These are phyloP conservation scores for Lutra lutra DNA, from an alignment of 2,797 vertebrate genomes.

Conservation along the genomic window DNA sequence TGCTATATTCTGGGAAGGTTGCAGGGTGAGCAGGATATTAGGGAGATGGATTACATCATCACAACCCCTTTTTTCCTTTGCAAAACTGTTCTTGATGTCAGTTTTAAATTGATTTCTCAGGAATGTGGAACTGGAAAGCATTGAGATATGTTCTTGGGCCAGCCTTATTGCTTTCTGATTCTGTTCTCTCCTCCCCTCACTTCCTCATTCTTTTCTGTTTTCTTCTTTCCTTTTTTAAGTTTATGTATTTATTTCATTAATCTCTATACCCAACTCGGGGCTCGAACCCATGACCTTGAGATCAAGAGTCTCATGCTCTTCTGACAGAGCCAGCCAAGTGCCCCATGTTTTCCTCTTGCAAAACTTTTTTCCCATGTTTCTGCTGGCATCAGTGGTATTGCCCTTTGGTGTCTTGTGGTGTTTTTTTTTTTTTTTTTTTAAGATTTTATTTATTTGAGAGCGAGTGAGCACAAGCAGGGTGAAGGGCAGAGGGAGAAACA, in stretches of 20 bases:
- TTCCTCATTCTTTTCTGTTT: background rate
- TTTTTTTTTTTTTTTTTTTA: background rate
- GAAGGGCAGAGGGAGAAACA: background rate
- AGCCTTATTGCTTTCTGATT: background rate
- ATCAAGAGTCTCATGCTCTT: background rate
- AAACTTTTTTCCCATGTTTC: background rate
- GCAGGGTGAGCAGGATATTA: background rate
- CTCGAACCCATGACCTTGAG: background rate
- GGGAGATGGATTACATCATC: background rate
- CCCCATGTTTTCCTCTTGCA: background rate
- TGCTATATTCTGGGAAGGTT: background rate
- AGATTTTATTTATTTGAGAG: background rate
- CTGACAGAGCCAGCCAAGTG: background rate
- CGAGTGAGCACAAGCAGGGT: background rate
- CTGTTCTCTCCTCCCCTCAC: background rate
- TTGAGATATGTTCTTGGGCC: background rate
- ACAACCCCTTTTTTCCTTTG: background rate
- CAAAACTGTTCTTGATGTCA: constrained; percentile 7
- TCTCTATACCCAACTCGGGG: background rate
- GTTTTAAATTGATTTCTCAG: constrained; percentile 54
- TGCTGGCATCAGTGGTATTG: background rate
- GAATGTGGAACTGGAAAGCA: background rate
- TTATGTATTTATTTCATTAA: background rate
- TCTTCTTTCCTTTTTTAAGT: background rate
- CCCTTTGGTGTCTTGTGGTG: constrained; percentile 2